Conservation (phyloP, 2,113 vertebrate genomes). For the western clawed frog (Xenopus tropicalis) region UCB_Xtro_10.0 CM004444.2:157636501-157637000, state of each 20-base stretch:
- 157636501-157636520: background rate
- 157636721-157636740: background rate
- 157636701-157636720: background rate
- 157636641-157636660: too few species aligned
- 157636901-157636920: conserved; percentile 4
- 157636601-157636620: too few species aligned
- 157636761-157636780: background rate
- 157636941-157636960: conserved; percentile 16
- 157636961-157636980: background rate
- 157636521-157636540: too few species aligned
- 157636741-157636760: background rate
- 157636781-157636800: background rate
- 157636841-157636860: conserved; percentile 9
- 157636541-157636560: too few species aligned
- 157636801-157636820: conserved; percentile 11
- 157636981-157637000: conserved; percentile 3
- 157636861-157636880: conserved; percentile 21
- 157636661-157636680: too few species aligned
- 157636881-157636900: background rate
- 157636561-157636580: too few species aligned
- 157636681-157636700: too few species aligned
- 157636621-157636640: too few species aligned
- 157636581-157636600: too few species aligned
- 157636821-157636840: background rate
- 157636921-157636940: conserved; percentile 10